Conservation (phyloP, 2,888 invertebrate species). For the Spodoptera picta region DNA sequence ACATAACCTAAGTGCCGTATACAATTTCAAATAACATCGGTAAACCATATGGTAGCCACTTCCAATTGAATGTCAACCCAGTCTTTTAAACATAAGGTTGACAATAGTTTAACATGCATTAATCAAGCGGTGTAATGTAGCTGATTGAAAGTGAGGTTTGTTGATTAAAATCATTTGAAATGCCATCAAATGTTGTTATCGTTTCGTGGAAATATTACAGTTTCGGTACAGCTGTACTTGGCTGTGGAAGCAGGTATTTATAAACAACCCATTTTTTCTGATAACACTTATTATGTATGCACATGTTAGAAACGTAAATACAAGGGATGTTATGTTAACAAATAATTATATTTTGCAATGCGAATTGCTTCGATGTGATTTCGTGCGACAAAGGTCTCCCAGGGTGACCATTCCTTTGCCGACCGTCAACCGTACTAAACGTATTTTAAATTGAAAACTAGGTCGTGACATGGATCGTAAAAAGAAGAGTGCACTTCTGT, state of each 20-base stretch:
- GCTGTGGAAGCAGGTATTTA: neutral
- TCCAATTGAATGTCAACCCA: slow-evolving; percentile 15
- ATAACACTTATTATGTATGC: no score
- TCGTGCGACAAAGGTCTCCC: no score
- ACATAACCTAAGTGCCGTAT: neutral
- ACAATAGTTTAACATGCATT: neutral
- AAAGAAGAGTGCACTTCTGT: no score
- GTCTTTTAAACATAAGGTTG: slow-evolving; percentile 11
- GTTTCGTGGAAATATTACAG: slow-evolving; percentile 23
- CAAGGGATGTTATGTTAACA: no score
- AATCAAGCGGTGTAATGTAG: slow-evolving; percentile 21
- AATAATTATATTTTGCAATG: no score
- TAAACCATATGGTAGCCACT: slow-evolving; percentile 14
- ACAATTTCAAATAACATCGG: slow-evolving; percentile 13
- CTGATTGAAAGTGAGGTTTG: slow-evolving; percentile 28
- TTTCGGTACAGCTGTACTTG: slow-evolving; percentile 2
- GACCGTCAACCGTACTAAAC: no score
- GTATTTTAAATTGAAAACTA: no score
- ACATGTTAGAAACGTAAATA: no score
- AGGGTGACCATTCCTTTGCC: no score
- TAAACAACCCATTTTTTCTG: no score
- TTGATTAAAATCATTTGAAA: slow-evolving; percentile 30
- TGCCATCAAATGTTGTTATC: slow-evolving; percentile 21
- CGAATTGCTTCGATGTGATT: no score
- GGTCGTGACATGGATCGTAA: no score